Evolutionary conservation across 2,113 vertebrate species (phyloP).

Genomic region (Amphiprion ocellaris): DNA sequence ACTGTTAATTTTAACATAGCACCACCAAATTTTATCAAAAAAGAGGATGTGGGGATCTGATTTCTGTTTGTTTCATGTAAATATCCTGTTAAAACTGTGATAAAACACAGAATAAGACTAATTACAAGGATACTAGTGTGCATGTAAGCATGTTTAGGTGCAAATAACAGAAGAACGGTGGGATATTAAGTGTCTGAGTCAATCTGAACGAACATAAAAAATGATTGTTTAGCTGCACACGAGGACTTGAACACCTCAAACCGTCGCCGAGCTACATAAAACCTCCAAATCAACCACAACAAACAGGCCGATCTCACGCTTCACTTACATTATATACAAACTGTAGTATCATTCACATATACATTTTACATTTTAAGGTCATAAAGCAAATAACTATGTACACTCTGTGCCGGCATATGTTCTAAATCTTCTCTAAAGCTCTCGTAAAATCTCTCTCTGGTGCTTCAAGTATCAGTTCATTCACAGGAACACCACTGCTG

Average conservation of each 20-base stretch:
- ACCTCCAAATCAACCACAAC: conserved; percentile 7
- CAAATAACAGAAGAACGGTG: neutral
- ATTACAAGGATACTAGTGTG: conserved; percentile 18
- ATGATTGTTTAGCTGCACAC: conserved; percentile 22
- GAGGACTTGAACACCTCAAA: neutral
- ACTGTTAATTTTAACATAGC: conserved; percentile 18
- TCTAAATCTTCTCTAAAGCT: conserved; percentile 49
- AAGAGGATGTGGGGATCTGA: neutral
- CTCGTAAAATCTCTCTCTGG: conserved; percentile 25
- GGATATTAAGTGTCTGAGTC: neutral
- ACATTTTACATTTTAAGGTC: conserved; percentile 64
- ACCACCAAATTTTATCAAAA: conserved; percentile 16
- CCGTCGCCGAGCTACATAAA: conserved; percentile 17
- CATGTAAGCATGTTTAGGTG: conserved; percentile 14
- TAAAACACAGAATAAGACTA: neutral
- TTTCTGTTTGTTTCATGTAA: neutral
- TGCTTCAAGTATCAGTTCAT: conserved; percentile 65
- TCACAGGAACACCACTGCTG: conserved; percentile 49
- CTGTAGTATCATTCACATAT: conserved; percentile 45
- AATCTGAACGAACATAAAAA: neutral
- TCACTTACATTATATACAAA: conserved; percentile 46
- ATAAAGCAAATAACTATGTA: conserved; percentile 51
- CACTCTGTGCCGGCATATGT: conserved; percentile 37
- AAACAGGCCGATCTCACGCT: conserved; percentile 1
- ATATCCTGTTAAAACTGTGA: neutral